Evolutionary conservation across 2,888 invertebrate genomes (phyloP), one percentile per base, ranked within the genome.

Genomic region (Perdita meconis): DNA sequence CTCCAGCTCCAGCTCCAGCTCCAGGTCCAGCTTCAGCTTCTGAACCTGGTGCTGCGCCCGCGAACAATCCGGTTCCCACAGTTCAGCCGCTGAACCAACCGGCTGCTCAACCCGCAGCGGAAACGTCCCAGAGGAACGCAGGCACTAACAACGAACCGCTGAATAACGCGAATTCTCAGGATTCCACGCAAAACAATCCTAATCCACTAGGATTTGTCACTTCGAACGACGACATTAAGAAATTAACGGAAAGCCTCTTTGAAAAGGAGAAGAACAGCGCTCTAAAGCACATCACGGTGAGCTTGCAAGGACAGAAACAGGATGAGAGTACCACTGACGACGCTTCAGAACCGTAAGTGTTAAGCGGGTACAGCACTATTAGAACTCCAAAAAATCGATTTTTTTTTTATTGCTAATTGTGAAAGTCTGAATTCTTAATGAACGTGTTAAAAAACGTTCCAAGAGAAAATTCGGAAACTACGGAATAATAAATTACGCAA

Each of bases 191-290:
- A 30, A 87, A 85, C 55, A 86, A 82, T 59, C 86, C 88, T 0
- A 89, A 86, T 69, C 90, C 89, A 1, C 74, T 85, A 3, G 90
- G 89, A 13, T 88, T 84, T 34, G 67, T 95, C 55, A 93, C 94
- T 22, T 94, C 93, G 60, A 95, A 96, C 85, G 93, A 93, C 75
- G 95, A 96, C 90, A 90, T 96, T 42, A 94, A 95, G 84, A 94
- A 94, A 36, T 91, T 97, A 60, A 95, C 96, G 5, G 97, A 97
- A 92, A 94, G 94, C 67, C 91, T 97, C 22, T 93, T 96, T 71
- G 93, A 93, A 63, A 95, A 96, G 89, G 97, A 97, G 88, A 93
- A 92, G 2, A 97, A 96, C 90, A 97, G 96, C 90, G 96, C 96
- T 50, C 94, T 95, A 2, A 95, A 94, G 86, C 94, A 94, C 81